Evolutionary conservation across 2,113 vertebrate genomes (phyloP), one percentile per base, ranked within the genome.

Genomic region (Dicerorhinus sumatrensis): DNA sequence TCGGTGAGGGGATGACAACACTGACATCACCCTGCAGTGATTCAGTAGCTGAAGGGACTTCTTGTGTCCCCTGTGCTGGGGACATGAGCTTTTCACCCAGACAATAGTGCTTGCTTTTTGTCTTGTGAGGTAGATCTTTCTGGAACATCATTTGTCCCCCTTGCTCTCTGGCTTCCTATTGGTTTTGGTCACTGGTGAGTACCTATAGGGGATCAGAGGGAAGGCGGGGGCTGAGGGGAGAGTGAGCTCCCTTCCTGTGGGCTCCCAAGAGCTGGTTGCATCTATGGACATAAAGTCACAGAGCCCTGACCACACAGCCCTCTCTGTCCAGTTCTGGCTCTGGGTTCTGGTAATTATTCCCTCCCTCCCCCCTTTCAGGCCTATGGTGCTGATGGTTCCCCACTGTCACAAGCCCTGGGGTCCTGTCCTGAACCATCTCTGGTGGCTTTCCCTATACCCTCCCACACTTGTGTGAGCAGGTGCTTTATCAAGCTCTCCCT

Each of bases 21-120:
- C 7, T 36, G 42, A 36, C 10, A 6, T 48, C 0, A 51, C 13
- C 17, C 54, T 42, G 10, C 16, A 33, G 18, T 20, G 12, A n/a
- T 13, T 72, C 12, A 54, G 58, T 9, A 5, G 54, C 23, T 6
- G 27, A 6, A 36, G 67, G 54, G 80, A n/a, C 67, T 29, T 29
- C 2, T 5, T 3, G 8, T 0, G 5, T 39, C 13, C 46, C 8
- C 0, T 8, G 12, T 21, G 16, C 0, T 12, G 8, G 29, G 17
- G 60, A n/a, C 46, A 12, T 8, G 51, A 16, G 10, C 23, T 21
- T 27, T 69, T 80, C 31, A 58, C 31, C 17, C 36, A 20, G 42
- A 82, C 21, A 25, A 29, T 6, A n/a, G 33, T 85, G 65, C 11
- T 88, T 65, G 23, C 5, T 56, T 67, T 88, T 4, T 27, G 36